Conservation (phyloP, 2,113 vertebrate genomes). For the Pyrgilauda ruficollis region DNA sequence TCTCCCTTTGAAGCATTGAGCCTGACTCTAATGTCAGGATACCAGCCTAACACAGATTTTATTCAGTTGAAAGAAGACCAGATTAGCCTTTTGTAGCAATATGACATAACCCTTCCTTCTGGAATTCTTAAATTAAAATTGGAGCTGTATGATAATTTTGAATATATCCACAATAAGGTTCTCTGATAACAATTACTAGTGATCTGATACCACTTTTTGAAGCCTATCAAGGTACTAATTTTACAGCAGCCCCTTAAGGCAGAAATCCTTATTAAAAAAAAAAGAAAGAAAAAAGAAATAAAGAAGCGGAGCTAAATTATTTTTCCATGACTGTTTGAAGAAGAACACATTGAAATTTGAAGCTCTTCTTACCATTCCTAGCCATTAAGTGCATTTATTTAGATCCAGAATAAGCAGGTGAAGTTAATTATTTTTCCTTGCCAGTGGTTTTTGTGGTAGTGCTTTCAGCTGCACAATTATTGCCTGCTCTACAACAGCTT, state of each 20-base stretch:
- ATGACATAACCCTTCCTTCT: background rate
- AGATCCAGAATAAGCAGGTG: background rate
- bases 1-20: background rate
- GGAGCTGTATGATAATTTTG: background rate
- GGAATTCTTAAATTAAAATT: background rate
- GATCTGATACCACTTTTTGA: background rate
- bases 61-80: background rate
- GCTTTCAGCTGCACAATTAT: background rate
- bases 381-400: background rate
- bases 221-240: background rate
- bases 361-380: background rate
- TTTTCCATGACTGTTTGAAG: background rate
- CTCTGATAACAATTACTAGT: background rate
- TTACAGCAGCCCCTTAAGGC: background rate
- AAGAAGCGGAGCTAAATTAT: background rate
- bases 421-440: background rate
- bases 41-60: background rate
- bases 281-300: too few species aligned
- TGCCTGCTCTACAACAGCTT: background rate
- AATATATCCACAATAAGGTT: background rate
- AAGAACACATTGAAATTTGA: background rate
- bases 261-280: background rate
- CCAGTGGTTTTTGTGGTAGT: background rate
- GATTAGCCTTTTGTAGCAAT: background rate
- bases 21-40: background rate